Evolutionary conservation across 1,140 invertebrate species (phyloP).

Genomic region (Microplitis mediator): DNA sequence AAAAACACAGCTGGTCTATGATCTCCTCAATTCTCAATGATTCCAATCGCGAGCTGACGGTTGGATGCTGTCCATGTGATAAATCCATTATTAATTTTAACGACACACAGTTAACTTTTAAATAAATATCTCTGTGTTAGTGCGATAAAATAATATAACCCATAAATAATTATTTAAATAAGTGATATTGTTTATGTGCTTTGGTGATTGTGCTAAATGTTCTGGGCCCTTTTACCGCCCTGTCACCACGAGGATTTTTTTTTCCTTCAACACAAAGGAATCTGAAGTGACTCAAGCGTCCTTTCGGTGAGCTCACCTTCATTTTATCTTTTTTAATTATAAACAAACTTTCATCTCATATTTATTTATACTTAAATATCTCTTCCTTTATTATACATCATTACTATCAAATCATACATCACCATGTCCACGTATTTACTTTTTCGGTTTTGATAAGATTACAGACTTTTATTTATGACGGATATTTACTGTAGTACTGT

Average conservation of each 20-base stretch:
- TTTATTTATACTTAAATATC: too few relatives aligned
- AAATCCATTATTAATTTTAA: slow-evolving; percentile 13
- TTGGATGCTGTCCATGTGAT: slow-evolving; percentile 40
- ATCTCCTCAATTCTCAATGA: slow-evolving; percentile 26
- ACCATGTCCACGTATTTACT: too few relatives aligned
- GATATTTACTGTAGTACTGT: too few relatives aligned
- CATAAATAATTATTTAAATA: not conserved
- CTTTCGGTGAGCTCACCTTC: slow-evolving; percentile 43
- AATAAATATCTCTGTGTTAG: too few relatives aligned
- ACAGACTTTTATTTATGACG: too few relatives aligned
- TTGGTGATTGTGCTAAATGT: slow-evolving; percentile 24
- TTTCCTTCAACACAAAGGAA: slow-evolving; percentile 40
- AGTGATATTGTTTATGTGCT: not conserved
- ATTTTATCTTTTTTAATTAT: not conserved
- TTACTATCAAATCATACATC: too few relatives aligned
- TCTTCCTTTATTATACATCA: too few relatives aligned
- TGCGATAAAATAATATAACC: not conserved
- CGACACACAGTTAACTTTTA: not conserved
- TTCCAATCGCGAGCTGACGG: slow-evolving; percentile 37
- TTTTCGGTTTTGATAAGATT: too few relatives aligned
- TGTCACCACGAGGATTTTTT: slow-evolving; percentile 40
- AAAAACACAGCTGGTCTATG: slow-evolving; percentile 50
- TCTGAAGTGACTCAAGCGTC: slow-evolving; percentile 28
- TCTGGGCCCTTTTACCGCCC: slow-evolving; percentile 26
- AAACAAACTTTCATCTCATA: too few relatives aligned